Evolutionary conservation across 2,888 invertebrate species (phyloP).

Genomic region (Drosophila lutescens): DNA sequence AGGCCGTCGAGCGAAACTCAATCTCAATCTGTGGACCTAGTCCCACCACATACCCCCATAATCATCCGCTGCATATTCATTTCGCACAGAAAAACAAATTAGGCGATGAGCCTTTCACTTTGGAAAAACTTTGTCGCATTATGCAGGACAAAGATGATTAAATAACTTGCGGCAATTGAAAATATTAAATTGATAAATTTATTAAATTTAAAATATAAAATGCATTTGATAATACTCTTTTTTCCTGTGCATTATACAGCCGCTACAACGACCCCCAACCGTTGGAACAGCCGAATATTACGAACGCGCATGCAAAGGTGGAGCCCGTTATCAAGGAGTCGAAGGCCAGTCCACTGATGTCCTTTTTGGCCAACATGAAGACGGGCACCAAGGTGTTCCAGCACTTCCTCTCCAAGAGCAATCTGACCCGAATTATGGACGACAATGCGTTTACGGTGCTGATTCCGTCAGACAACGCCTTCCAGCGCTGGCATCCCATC

Average conservation of each 20-base stretch:
- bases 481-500: conserved; percentile 89
- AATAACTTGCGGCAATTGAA: not conserved
- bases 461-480: conserved; percentile 88
- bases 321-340: conserved; percentile 83
- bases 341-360: conserved; percentile 83
- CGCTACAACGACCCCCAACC: conserved; percentile 84
- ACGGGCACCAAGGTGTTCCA: conserved; percentile 88
- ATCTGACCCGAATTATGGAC: conserved; percentile 86
- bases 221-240: not conserved
- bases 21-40: conserved; percentile 13
- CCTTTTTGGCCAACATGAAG: conserved; percentile 86
- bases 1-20: conserved; percentile 24
- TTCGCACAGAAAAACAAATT: conserved; percentile 6
- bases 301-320: conserved; percentile 82
- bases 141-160: no score
- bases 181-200: not conserved
- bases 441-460: conserved; percentile 87
- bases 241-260: conserved; percentile 53
- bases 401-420: conserved; percentile 87
- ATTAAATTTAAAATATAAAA: not conserved
- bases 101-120: not conserved
- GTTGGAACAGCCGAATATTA: conserved; percentile 83
- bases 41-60: conserved; percentile 12
- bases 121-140: not conserved
- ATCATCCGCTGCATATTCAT: conserved; percentile 7